Evolutionary conservation across 1,140 invertebrate species (phyloP).

Genomic region (Drosophila kikkawai): DNA sequence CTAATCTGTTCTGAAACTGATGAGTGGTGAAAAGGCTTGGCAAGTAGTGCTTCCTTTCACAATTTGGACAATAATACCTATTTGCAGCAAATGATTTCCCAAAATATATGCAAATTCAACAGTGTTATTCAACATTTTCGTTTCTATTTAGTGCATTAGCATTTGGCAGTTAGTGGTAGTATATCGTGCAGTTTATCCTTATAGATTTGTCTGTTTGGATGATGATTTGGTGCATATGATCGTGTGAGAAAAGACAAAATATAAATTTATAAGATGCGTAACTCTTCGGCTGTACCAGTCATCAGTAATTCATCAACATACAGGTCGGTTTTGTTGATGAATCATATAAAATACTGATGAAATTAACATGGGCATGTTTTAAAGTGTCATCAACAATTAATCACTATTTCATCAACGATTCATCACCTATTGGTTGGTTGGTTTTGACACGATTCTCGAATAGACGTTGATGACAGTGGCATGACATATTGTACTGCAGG

Average conservation of each 20-base stretch:
- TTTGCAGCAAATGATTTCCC: conserved; percentile 8
- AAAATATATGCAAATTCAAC: conserved; percentile 1
- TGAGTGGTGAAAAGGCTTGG: background rate
- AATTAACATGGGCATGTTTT: too few species aligned
- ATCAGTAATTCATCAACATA: too few species aligned
- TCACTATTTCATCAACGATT: too few species aligned
- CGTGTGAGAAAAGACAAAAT: background rate
- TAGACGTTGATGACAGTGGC: too few species aligned
- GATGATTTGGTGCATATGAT: conserved; percentile 22
- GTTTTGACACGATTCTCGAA: too few species aligned
- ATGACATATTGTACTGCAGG: too few species aligned
- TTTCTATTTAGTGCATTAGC: conserved; percentile 20
- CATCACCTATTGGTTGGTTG: too few species aligned
- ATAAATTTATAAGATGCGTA: background rate
- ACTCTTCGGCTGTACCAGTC: too few species aligned
- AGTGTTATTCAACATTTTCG: background rate
- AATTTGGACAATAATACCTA: background rate
- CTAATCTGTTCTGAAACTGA: conserved; percentile 12
- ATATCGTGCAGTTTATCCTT: conserved; percentile 26
- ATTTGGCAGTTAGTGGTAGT: conserved; percentile 46
- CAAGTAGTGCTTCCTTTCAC: background rate
- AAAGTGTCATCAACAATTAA: too few species aligned
- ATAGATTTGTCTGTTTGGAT: conserved; percentile 13
- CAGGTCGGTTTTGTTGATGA: too few species aligned
- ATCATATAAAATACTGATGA: too few species aligned